Base-by-base conservation (phyloP, 2,113 vertebrate species). In the Cephalopterus ornatus region DNA sequence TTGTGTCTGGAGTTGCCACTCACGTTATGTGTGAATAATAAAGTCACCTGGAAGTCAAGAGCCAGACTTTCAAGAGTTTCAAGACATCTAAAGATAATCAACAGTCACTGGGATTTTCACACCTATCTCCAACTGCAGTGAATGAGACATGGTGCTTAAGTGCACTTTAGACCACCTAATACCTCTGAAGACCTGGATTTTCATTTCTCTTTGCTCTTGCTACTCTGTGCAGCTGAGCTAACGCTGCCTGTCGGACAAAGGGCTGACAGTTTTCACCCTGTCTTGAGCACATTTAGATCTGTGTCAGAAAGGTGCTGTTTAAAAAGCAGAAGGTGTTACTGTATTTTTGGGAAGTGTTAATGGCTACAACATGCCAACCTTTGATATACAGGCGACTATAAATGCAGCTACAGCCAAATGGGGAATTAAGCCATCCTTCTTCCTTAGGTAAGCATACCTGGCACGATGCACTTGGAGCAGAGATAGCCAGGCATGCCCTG, bases 11-110 rank as follows among this genome's bases (percentile, higher is more conserved):
- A 82, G 35, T 58, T 82, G 56, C 24, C 50, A 49, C 12, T 86
- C 66, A 44, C 0, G 0, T 56, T 70, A 26, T 5, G 20, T 83
- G 35, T 61, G 59, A 86, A 50, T 47, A 67, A 39, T 73, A 79
- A 94, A 94, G 75, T 77, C 55, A 71, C 33, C 72, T 75, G 56
- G 39, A 93, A 95, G 73, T 66, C 77, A 92, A 87, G 66, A 89
- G 35, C 11, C 49, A 55, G 77, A 81, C 44, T 95, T 91, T 74
- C 19, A 81, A 74, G 52, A 11, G 35, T 87, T n/a, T 78, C 9
- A 37, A 75, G 86, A 68, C 32, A 20, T 63, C 89, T 61, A 30
- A 67, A 30, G 17, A 12, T 72, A 72, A 79, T 93, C 84, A 76
- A 32, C 52, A 93, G 22, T 11, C 41, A 33, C 44, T 24, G 74